Conservation (phyloP, 2,888 invertebrate species). For the Lepidocyrtoides sp. region DNA sequence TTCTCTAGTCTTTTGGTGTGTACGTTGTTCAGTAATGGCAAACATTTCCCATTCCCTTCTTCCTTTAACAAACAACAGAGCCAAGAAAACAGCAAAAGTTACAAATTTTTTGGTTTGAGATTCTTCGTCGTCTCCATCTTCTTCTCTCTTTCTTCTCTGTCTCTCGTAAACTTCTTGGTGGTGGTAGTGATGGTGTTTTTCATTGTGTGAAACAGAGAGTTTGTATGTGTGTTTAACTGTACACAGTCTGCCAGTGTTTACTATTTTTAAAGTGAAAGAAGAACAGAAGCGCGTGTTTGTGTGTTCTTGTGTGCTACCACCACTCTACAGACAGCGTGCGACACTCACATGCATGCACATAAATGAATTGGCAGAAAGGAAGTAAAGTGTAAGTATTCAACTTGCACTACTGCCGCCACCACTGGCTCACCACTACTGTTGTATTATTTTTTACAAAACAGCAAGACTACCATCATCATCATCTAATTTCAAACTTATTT, state of each 20-base stretch:
- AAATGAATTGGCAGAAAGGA: constrained; percentile 14
- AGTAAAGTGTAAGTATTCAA: not conserved
- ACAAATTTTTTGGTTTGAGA: constrained; percentile 9
- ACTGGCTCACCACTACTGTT: not conserved
- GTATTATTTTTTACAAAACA: not conserved
- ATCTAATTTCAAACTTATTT: not conserved
- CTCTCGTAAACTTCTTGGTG: not conserved
- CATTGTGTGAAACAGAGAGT: not conserved
- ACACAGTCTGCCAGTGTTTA: not conserved
- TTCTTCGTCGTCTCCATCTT: not conserved
- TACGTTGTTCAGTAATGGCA: not conserved
- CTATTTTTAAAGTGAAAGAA: constrained; percentile 42
- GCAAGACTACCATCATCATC: not conserved
- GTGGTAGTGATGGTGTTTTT: constrained; percentile 1
- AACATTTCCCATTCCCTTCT: not conserved
- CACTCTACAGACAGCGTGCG: not conserved
- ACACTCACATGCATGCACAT: not conserved
- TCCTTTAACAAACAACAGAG: constrained; percentile 17
- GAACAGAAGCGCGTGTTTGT: constrained; percentile 20
- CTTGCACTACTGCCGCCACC: not conserved
- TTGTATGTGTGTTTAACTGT: not conserved
- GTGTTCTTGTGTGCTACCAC: constrained; percentile 1
- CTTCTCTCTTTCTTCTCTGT: not conserved
- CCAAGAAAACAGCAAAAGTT: constrained; percentile 16
- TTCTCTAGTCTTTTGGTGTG: not conserved